A percentile compares a stretch with the other conserved stretches of the same genome.
Conservation (phyloP, 2,113 vertebrate species). For the Heliornis fulica region DNA sequence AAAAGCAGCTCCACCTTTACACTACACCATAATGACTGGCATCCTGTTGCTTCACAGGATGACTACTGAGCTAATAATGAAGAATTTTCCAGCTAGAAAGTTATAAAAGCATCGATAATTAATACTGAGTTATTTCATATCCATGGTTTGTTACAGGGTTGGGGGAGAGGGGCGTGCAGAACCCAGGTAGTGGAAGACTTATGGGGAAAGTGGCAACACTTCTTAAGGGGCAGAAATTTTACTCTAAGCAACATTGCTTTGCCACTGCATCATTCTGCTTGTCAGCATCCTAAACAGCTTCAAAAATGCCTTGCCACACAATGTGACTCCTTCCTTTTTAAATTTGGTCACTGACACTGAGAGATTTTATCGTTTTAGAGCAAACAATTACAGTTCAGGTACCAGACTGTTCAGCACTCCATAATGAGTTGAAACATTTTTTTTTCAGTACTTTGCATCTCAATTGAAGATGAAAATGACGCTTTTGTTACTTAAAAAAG, state of each 20-base stretch:
- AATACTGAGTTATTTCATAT: background rate
- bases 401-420: background rate
- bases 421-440: background rate
- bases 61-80: background rate
- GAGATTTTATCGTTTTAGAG: background rate
- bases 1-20: background rate
- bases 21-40: background rate
- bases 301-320: background rate
- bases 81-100: background rate
- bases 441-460: background rate
- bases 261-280: background rate
- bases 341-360: background rate
- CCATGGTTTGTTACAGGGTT: background rate
- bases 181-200: background rate
- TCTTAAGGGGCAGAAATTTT: background rate
- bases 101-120: background rate
- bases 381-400: background rate
- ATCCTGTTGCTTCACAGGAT: background rate
- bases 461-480: background rate
- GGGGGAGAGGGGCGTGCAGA: too few relatives aligned
- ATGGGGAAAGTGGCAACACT: background rate
- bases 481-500: background rate
- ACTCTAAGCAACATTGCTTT: background rate
- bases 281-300: background rate
- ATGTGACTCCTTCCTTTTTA: background rate